Percentiles rank a stretch among this genome's conserved stretches.
Evolutionary conservation across 35 echinoderm and acorn worm genomes (phyloP).

Genomic region (Anneissia japonica): DNA sequence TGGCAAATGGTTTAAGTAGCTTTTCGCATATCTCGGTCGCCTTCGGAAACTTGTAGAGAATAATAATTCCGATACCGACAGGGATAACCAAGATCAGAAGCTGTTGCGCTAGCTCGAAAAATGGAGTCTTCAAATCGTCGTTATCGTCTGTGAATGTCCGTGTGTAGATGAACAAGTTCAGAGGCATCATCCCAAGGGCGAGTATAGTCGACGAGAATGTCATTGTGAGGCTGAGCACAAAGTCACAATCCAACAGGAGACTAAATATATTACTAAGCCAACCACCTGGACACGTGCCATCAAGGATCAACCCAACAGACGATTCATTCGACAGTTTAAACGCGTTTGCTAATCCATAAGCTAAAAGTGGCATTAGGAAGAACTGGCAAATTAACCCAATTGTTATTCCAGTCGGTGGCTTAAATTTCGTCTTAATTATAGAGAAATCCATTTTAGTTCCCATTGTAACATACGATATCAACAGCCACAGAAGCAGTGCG

Average conservation of each 20-base stretch:
- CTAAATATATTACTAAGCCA: conserved; percentile 84
- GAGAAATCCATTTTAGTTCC: conserved; percentile 58
- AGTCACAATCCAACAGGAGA: conserved; percentile 77
- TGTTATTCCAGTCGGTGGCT: conserved; percentile 44
- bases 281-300: conserved; percentile 72
- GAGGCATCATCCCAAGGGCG: conserved; percentile 80
- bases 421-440: conserved; percentile 47
- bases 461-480: conserved; percentile 75
- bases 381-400: conserved; percentile 84
- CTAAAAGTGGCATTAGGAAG: conserved; percentile 64
- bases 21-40: neutral
- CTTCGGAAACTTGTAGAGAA: conserved; percentile 53
- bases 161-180: conserved; percentile 88
- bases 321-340: conserved; percentile 44
- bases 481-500: conserved; percentile 50
- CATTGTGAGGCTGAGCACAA: conserved; percentile 85
- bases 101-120: conserved; percentile 43
- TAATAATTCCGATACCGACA: conserved; percentile 45
- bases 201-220: conserved; percentile 78
- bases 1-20: conserved; percentile 14
- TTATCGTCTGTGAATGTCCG: conserved; percentile 45
- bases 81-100: conserved; percentile 63
- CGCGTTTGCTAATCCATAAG: conserved; percentile 47
- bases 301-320: conserved; percentile 56
- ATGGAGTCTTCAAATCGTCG: conserved; percentile 52